A percentile compares a stretch with the other conserved stretches of the same genome.
phyloP scores from a whole-genome alignment of 2,113 vertebrate species.

The Lucifuga dentata region DNA sequence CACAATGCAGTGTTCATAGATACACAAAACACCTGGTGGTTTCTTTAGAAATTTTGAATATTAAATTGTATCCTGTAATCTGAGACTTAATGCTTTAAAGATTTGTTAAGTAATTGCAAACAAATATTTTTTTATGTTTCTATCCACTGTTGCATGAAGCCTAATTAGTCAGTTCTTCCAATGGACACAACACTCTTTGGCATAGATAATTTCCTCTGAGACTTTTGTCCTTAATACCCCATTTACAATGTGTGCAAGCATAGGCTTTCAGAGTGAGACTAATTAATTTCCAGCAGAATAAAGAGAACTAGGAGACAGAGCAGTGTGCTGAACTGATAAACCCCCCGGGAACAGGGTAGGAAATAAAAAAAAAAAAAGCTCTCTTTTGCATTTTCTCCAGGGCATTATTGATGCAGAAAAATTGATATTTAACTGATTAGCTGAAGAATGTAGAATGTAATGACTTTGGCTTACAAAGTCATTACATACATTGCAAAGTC shows the following conservation, averaged over 20 bases:
- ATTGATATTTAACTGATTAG: constrained; percentile 11
- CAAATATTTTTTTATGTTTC: constrained; percentile 29
- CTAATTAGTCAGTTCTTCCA: constrained; percentile 65
- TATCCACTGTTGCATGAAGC: constrained; percentile 32
- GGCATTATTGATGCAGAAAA: not conserved
- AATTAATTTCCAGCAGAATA: constrained; percentile 71
- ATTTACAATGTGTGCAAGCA: constrained; percentile 52
- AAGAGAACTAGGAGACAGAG: constrained; percentile 35
- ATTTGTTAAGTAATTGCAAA: constrained; percentile 41
- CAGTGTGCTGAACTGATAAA: constrained; percentile 48
- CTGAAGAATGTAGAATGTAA: not conserved
- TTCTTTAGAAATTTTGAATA: too few species aligned
- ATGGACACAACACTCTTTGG: constrained; percentile 58
- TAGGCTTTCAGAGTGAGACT: constrained; percentile 70
- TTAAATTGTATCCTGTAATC: not conserved
- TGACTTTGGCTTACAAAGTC: too few species aligned
- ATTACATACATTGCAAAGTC: too few species aligned
- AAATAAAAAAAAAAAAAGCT: constrained; percentile 27
- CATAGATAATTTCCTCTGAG: constrained; percentile 70
- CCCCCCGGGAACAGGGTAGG: constrained; percentile 29
- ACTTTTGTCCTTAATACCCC: constrained; percentile 66
- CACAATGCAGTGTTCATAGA: not conserved
- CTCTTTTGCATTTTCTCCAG: not conserved
- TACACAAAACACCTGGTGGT: not conserved
- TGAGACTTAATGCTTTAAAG: constrained; percentile 11